phyloP scores from a whole-genome alignment of 2,888 invertebrate genomes.

The Patella ulyssiponensis region DNA sequence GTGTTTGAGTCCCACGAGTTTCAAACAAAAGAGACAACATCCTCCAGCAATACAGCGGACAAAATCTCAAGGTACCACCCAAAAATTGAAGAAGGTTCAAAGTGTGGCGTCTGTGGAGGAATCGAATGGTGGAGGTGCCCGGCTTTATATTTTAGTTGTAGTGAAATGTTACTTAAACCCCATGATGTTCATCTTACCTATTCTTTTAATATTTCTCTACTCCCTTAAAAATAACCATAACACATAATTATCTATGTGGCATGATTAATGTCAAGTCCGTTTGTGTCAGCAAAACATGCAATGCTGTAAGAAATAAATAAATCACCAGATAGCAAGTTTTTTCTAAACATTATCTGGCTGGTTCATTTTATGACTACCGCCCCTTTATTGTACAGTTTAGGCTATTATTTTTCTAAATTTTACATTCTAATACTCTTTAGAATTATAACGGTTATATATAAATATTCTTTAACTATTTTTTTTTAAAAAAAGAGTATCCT shows the following conservation, averaged over 20 bases:
- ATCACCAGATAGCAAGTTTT: too few relatives aligned
- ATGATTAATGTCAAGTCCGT: too few relatives aligned
- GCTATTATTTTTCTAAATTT: too few relatives aligned
- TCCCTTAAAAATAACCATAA: not conserved
- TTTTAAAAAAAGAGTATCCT: not conserved
- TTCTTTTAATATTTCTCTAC: not conserved
- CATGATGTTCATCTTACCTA: not conserved
- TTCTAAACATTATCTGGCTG: too few relatives aligned
- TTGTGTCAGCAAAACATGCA: too few relatives aligned
- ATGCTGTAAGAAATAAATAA: too few relatives aligned
- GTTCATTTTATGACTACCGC: too few relatives aligned
- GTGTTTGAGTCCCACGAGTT: conserved; percentile 79
- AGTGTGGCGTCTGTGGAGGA: conserved; percentile 69
- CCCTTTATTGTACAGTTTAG: too few relatives aligned
- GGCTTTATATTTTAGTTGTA: not conserved
- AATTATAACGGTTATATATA: too few relatives aligned
- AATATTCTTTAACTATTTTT: too few relatives aligned
- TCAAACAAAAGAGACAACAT: conserved; percentile 71
- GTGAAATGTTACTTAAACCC: conserved; percentile 2
- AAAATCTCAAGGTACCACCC: conserved; percentile 91
- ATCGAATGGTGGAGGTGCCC: conserved; percentile 59
- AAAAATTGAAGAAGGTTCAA: conserved; percentile 68
- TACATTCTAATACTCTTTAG: too few relatives aligned
- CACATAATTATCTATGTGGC: not conserved
- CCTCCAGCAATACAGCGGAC: conserved; percentile 83